Evolutionary conservation across 2,888 invertebrate species (phyloP), one percentile per base, ranked within the genome.

Genomic region (Pegoplata infirma): DNA sequence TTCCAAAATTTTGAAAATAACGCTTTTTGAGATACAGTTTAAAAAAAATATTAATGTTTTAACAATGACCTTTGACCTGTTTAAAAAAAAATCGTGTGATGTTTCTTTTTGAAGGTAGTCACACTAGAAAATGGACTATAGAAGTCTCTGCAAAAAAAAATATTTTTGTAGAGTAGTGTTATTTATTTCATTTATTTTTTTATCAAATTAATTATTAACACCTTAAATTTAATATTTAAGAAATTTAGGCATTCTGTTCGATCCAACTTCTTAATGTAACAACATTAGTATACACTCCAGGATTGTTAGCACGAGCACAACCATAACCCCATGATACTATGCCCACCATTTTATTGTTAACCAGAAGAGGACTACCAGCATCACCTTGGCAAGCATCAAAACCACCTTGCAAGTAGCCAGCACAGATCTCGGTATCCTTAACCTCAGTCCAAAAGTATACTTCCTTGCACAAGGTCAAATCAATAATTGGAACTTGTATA

Each of bases 351-450:
- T 81, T 44, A 7, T 68, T n/a, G n/a, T n/a, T n/a, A n/a, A n/a
- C n/a, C n/a, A n/a, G n/a, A n/a, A 82, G 36, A 8, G 82, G 81
- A 64, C 81, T 71, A 21, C 82, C n/a, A n/a, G n/a, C 82, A 61
- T 82, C 82, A 46, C 82, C 82, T 46, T 69, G 74, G 40, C 82
- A 82, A 1, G 81, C 74, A 36, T 91, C 91, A 46, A 88, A 85
- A 0, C 90, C 87, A 0, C 86, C 67, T 21, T 56, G 47, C 0
- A 83, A 58, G 64, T 82, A 66, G 0, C 92, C 93, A 19, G 93
- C 93, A 82, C 93, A 93, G 0, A 92, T 84, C 91, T 93, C 92
- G 0, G 87, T 89, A 0, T 90, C 83, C 0, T 91, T 91, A 19
- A 90, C 90, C 12, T 81, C 87, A 0, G 84, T 84, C 28, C 21